phyloP scores from a whole-genome alignment of 2,888 invertebrate genomes.

The Augochlorella aurata region DNA sequence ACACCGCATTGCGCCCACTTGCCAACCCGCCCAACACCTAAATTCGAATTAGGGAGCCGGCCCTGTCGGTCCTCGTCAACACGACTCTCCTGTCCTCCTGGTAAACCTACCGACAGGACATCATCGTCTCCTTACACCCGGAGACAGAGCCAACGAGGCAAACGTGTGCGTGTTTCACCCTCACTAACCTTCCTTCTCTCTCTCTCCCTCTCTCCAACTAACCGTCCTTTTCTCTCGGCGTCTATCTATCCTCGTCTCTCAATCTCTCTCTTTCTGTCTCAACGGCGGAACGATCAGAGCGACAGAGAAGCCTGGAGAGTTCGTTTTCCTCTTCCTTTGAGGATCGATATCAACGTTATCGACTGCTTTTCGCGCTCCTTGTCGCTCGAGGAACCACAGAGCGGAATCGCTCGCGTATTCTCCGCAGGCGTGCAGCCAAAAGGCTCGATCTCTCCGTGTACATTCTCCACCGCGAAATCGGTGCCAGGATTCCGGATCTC shows the following conservation, averaged over 20 bases:
- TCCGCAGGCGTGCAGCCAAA: conserved; percentile 67
- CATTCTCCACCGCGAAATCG: conserved; percentile 44
- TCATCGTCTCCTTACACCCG: conserved; percentile 41
- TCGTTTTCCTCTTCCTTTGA: conserved; percentile 70
- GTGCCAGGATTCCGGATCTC: conserved; percentile 42
- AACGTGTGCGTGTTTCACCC: conserved; percentile 14
- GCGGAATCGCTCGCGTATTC: conserved; percentile 51
- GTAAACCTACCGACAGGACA: conserved; percentile 51
- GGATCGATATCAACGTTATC: conserved; percentile 78
- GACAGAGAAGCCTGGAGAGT: conserved; percentile 43
- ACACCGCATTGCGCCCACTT: conserved; percentile 80
- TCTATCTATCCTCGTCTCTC: not conserved
- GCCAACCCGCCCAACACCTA: conserved; percentile 79
- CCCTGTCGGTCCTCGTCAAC: conserved; percentile 75
- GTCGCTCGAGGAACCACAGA: conserved; percentile 54
- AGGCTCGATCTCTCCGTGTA: conserved; percentile 63
- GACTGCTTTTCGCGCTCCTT: conserved; percentile 67
- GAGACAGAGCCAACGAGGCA: not conserved
- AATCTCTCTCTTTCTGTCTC: conserved; percentile 1
- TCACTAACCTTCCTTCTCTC: conserved; percentile 4
- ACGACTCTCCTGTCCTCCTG: conserved; percentile 56
- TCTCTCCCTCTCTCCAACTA: conserved; percentile 5
- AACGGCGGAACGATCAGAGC: conserved; percentile 49
- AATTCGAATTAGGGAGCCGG: conserved; percentile 79
- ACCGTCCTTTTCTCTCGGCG: not conserved